A percentile compares a stretch with the other conserved stretches of the same genome.
Evolutionary conservation across 2,113 vertebrate species (phyloP).

Genomic region (Chaetodon auriga): DNA sequence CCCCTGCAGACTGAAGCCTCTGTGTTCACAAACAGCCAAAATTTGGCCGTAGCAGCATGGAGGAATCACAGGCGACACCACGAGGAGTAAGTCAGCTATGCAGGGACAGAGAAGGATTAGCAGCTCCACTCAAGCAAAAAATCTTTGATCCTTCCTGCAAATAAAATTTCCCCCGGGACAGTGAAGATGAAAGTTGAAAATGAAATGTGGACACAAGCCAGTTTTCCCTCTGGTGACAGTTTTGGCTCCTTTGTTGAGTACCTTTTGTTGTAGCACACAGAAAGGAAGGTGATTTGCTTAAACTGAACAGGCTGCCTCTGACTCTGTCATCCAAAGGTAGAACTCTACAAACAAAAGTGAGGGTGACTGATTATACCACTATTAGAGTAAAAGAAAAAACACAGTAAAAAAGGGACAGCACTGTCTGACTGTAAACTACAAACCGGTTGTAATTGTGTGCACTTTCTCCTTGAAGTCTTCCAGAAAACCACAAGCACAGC

Average conservation of each 20-base stretch:
- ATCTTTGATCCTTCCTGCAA: constrained; percentile 14
- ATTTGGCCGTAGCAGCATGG: constrained; percentile 72
- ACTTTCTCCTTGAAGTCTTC: constrained; percentile 61
- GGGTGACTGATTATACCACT: background rate
- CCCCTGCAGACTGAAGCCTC: constrained; percentile 81
- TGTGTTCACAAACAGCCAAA: constrained; percentile 69
- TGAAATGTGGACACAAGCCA: background rate
- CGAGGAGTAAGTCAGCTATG: constrained; percentile 77
- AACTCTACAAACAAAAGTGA: constrained; percentile 25
- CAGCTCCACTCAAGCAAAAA: background rate
- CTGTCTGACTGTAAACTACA: constrained; percentile 29
- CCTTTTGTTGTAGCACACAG: constrained; percentile 83
- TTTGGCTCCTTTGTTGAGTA: constrained; percentile 28
- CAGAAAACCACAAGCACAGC: constrained; percentile 84
- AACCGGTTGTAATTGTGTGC: constrained; percentile 8
- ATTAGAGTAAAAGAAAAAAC: background rate
- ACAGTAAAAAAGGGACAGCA: background rate
- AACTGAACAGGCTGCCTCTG: background rate
- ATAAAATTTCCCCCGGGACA: background rate
- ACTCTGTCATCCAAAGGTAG: background rate
- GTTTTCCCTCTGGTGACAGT: background rate
- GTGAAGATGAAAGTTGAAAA: constrained; percentile 17
- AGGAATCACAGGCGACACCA: constrained; percentile 79
- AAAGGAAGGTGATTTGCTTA: constrained; percentile 53
- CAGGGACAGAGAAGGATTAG: constrained; percentile 15